Evolutionary conservation across 2,113 vertebrate species (phyloP).

Genomic region (Alces alces): DNA sequence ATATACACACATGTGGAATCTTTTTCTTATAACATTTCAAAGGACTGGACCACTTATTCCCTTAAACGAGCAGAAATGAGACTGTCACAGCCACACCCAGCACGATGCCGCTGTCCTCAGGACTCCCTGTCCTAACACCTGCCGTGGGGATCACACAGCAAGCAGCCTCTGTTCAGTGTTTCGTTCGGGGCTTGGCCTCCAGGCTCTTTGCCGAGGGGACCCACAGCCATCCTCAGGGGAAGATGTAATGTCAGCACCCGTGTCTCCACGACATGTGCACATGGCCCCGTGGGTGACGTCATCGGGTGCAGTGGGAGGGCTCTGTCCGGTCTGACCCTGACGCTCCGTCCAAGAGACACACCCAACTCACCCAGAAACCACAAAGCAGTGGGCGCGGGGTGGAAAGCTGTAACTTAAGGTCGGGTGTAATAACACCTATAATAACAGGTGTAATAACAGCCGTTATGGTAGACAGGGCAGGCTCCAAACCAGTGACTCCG

Average conservation of each 20-base stretch:
- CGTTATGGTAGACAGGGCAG: rapidly evolving
- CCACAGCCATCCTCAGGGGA: rapidly evolving
- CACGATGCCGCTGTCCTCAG: rapidly evolving
- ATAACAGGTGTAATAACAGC: too few species aligned
- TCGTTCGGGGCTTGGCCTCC: rapidly evolving
- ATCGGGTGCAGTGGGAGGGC: neutral
- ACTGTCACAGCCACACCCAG: rapidly evolving
- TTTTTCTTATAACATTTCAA: neutral
- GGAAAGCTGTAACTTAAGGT: rapidly evolving
- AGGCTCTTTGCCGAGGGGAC: rapidly evolving
- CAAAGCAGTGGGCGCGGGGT: rapidly evolving
- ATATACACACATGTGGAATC: too few species aligned
- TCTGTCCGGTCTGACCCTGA: neutral
- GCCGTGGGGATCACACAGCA: rapidly evolving
- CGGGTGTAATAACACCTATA: neutral
- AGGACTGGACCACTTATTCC: too few species aligned
- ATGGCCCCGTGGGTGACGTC: constrained; percentile 35
- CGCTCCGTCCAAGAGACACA: neutral
- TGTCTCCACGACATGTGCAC: rapidly evolving
- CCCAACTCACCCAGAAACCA: rapidly evolving
- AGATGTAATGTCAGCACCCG: rapidly evolving
- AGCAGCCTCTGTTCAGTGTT: neutral
- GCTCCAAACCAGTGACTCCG: neutral
- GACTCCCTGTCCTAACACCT: rapidly evolving
- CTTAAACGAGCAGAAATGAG: neutral